A percentile compares a stretch with the other conserved stretches of the same genome.
These are phyloP conservation scores for Deladenus siricidicola DNA, from an alignment of 2,888 invertebrate species.

Conservation along the genomic window DNA sequence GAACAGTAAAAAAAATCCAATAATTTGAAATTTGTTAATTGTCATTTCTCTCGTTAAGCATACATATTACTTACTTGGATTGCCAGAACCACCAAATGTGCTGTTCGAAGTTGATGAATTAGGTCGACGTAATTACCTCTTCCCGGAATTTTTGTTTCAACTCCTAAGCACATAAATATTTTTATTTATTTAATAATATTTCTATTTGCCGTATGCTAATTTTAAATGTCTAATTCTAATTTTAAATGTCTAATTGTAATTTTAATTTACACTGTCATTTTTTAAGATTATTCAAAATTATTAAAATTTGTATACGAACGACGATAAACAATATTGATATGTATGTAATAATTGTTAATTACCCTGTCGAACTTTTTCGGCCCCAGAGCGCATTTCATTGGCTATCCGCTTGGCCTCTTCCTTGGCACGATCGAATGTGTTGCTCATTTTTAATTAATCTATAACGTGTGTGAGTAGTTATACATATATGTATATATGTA, in stretches of 20 bases:
- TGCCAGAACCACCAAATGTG: slow-evolving; percentile 23
- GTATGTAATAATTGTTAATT: background rate
- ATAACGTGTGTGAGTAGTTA: background rate
- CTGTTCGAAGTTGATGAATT: slow-evolving; percentile 27
- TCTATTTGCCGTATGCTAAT: too few relatives aligned
- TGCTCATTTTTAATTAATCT: slow-evolving; percentile 13
- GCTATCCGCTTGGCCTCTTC: slow-evolving; percentile 15
- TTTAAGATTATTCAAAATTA: too few relatives aligned
- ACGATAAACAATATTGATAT: background rate
- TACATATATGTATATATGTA: background rate
- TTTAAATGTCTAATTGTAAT: too few relatives aligned
- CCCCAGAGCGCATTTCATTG: slow-evolving; percentile 12
- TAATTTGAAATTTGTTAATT: background rate
- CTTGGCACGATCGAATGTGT: slow-evolving; percentile 17
- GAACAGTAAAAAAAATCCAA: background rate
- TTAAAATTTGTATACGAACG: too few relatives aligned
- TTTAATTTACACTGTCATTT: too few relatives aligned
- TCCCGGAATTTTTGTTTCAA: background rate
- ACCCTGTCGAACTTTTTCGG: slow-evolving; percentile 16
- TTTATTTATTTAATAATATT: too few relatives aligned
- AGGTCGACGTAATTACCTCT: slow-evolving; percentile 11
- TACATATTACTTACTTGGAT: too few relatives aligned
- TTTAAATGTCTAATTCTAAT: too few relatives aligned
- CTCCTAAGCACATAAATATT: too few relatives aligned
- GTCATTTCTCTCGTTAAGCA: too few relatives aligned